phyloP scores from a whole-genome alignment of 1,140 invertebrate genomes.

The Hypsibius dujardini region DNA sequence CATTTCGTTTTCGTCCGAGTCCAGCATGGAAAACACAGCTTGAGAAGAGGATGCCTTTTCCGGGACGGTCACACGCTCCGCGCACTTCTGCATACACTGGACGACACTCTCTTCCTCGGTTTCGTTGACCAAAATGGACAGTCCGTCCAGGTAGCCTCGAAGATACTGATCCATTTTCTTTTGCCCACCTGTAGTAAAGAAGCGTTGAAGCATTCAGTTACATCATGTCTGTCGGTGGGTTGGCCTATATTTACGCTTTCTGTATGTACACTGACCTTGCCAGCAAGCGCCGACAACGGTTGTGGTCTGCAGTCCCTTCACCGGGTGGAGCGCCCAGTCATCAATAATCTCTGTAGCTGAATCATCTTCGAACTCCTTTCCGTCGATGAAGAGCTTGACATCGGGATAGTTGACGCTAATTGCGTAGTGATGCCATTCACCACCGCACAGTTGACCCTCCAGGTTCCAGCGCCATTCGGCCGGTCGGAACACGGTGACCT shows the following conservation, averaged over 20 bases:
- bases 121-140: slow-evolving; percentile 57
- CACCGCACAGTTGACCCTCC: slow-evolving; percentile 59
- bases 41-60: slow-evolving; percentile 52
- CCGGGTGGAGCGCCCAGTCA: slow-evolving; percentile 95
- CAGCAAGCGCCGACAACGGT: slow-evolving; percentile 87
- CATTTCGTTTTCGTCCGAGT: slow-evolving; percentile 3
- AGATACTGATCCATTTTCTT: slow-evolving; percentile 70
- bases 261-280: slow-evolving; percentile 52
- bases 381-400: slow-evolving; percentile 45
- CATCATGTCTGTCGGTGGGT: background rate
- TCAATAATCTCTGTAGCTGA: slow-evolving; percentile 75
- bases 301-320: slow-evolving; percentile 78
- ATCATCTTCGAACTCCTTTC: slow-evolving; percentile 55
- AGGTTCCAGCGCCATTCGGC: slow-evolving; percentile 94
- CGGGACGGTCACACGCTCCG: slow-evolving; percentile 61
- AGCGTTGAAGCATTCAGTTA: too few species aligned
- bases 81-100: slow-evolving; percentile 62
- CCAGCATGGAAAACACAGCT: slow-evolving; percentile 31
- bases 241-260: background rate
- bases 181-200: slow-evolving; percentile 46
- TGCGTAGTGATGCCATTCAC: slow-evolving; percentile 96
- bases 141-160: slow-evolving; percentile 65
- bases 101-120: slow-evolving; percentile 62
- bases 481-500: slow-evolving; percentile 77
- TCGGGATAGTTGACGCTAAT: slow-evolving; percentile 71